Base-by-base conservation (phyloP, 2,797 vertebrate species). In the Brachyalestes nurse region DNA sequence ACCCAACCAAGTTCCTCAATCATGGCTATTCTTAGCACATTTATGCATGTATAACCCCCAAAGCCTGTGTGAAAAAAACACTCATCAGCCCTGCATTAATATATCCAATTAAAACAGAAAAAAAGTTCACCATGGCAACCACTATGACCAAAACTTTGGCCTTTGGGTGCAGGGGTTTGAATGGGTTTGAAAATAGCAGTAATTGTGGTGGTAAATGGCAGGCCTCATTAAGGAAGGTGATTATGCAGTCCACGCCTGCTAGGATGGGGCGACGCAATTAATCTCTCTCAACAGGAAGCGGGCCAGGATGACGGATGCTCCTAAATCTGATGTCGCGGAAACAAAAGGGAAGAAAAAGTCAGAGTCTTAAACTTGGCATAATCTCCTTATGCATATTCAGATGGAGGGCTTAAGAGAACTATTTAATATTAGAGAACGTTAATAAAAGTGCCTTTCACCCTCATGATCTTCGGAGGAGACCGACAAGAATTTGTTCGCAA, bases 261-360 rank as follows among this genome's bases (percentile, higher is more conserved):
- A 91, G 92, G 91, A 87, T 88, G 86, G 89, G 87, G 90, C 91
- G 90, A 93, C 89, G 91, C 93, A 94, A 94, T 94, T 93, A 94
- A 95, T 92, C 93, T 94, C 93, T 94, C 93, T 91, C 91, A 92
- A 89, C 90, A 91, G 93, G 92, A 94, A 93, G 93, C 90, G 92
- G 90, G 83, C 82, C 82, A 80, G 77, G 80, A 85, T 87, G 82
- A 87, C 86, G 77, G 86, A 87, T 85, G 86, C 80, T 79, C 80
- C 82, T 80, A 83, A 86, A 85, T 85, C 84, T 83, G 80, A 86
- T 92, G 91, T 93, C 91, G 90, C 87, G 82, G 90, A 92, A 91
- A 93, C 93, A 93, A 93, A 93, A 75, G 74, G 88, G 89, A 90
- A 83, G 88, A 89, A 89, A 91, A 90, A 92, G 79, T 80, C 88